These are phyloP conservation scores for Saguinus midas DNA, from an alignment of 2,113 vertebrate genomes.

Conservation along the genomic window DNA sequence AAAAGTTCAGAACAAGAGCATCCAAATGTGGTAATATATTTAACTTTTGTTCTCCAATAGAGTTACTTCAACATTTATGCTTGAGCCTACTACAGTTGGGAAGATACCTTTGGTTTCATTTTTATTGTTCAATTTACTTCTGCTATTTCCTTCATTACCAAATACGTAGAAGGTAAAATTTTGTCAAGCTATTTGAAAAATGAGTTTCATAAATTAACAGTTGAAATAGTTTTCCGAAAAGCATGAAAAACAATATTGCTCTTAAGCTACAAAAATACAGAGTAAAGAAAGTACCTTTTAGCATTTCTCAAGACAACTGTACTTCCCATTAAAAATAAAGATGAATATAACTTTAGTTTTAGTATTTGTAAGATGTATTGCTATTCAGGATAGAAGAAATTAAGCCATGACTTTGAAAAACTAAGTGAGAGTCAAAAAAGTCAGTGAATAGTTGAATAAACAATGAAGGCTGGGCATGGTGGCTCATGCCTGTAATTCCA, in stretches of 20 bases:
- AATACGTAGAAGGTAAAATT: neutral
- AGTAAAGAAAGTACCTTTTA: constrained; percentile 26
- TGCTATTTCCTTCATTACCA: neutral
- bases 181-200: constrained; percentile 27
- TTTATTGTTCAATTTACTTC: neutral
- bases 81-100: neutral
- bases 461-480: neutral
- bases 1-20: neutral
- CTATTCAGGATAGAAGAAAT: neutral
- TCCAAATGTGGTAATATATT: neutral
- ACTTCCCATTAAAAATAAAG: constrained; percentile 39
- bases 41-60: neutral
- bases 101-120: constrained; percentile 35
- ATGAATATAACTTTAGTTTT: constrained; percentile 11
- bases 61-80: neutral
- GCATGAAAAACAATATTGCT: neutral
- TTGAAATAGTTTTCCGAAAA: constrained; percentile 38
- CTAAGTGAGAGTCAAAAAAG: neutral
- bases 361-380: neutral
- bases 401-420: constrained; percentile 11
- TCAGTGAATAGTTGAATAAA: neutral
- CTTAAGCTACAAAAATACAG: neutral
- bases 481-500: too few relatives aligned
- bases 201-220: neutral
- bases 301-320: neutral